Evolutionary conservation across 2,113 vertebrate species (phyloP), one percentile per base, ranked within the genome.

Genomic region (Danionella cerebrum): DNA sequence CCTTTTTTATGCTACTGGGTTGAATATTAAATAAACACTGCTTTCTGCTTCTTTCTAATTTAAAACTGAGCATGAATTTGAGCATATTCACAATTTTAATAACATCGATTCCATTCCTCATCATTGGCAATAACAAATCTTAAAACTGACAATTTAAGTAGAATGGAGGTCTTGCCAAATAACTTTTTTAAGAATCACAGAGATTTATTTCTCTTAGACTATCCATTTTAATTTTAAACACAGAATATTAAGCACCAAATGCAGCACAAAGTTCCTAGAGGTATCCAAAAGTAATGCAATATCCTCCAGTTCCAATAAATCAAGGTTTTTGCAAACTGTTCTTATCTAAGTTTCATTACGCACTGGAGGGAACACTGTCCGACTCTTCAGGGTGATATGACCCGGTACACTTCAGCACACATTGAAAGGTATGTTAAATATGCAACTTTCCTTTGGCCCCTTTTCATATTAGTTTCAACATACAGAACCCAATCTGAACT

Each of bases 281-380:
- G 19, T n/a, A 22, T 67, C 44, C 58, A 71, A 62, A 65, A 19
- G 47, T 45, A 68, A 68, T 39, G 53, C 2, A 2, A 7, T 41
- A 41, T 57, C 19, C 48, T 16, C 55, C 44, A 50, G 18, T 63
- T 29, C 42, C 19, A 22, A 67, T 71, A 68, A 71, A 74, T 65
- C 52, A 44, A 2, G 1, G 36, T 50, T 54, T 38, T 53, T 47
- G n/a, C n/a, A 55, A 27, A 12, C 8, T 2, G 5, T 13, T 41
- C 21, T 59, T 68, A 68, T 74, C 47, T 50, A 54, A 25, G 11
- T 65, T 77, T 31, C 58, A 55, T 53, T 2, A 19, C 35, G 18
- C 41, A 22, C 14, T 33, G 13, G 51, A 44, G 35, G 58, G 65
- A 62, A 12, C 31, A 18, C n/a, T 13, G 13, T 58, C 16, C 42